A percentile compares a stretch with the other conserved stretches of the same genome.
These are phyloP conservation scores for Leucoraja ocellata DNA, from an alignment of 2,797 vertebrate species.

Conservation along the genomic window DNA sequence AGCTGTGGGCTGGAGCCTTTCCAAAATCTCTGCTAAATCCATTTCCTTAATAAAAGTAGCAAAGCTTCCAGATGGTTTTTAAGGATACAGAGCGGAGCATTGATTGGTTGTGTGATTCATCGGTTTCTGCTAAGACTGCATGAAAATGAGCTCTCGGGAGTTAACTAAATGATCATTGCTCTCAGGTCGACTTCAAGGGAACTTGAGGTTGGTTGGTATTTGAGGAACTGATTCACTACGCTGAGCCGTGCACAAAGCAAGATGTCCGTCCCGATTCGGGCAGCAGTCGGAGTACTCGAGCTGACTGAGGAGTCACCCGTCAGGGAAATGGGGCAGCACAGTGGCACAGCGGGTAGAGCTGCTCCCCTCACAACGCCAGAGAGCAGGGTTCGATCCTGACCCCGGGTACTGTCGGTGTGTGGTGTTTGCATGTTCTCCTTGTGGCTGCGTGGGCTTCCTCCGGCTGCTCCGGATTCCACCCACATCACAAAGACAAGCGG, in stretches of 20 bases:
- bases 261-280: neutral
- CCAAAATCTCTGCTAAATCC: conserved; percentile 12
- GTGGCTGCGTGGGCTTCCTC: no score
- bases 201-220: neutral
- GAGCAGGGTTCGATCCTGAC: no score
- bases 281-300: neutral
- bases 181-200: neutral
- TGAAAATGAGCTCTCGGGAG: neutral
- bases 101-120: conserved; percentile 21
- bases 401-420: no score
- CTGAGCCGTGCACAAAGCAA: neutral
- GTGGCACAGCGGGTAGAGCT: no score
- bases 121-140: neutral
- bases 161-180: neutral
- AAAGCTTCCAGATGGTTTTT: conserved; percentile 15
- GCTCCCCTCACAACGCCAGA: no score
- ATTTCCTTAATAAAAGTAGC: conserved; percentile 24
- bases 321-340: no score
- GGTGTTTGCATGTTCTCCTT: no score
- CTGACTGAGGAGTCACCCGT: neutral
- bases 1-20: neutral
- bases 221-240: neutral
- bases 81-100: neutral
- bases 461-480: no score
- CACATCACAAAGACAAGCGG: no score